Evolutionary conservation across 92 coral and sea anemone species (phyloP).

Genomic region (Porites cylindrica): DNA sequence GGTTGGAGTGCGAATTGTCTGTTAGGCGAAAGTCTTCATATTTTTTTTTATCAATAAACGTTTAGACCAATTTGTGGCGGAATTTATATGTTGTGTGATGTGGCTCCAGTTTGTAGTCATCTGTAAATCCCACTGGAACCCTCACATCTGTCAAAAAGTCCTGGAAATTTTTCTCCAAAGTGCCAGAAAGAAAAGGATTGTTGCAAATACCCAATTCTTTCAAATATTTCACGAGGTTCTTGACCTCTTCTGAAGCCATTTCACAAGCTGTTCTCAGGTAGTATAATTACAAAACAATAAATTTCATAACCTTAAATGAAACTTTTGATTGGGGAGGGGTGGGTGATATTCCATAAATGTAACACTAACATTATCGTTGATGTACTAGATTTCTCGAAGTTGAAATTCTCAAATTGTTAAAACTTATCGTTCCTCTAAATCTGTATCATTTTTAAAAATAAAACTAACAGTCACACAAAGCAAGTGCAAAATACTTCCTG

Average conservation of each 20-base stretch:
- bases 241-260: constrained; percentile 4
- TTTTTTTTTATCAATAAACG: neutral
- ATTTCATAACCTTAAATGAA: too few relatives aligned
- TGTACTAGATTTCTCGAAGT: neutral
- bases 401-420: neutral
- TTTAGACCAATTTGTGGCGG: neutral
- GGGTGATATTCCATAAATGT: neutral
- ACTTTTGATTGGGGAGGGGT: constrained; percentile 6
- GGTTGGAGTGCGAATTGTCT: neutral
- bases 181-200: neutral
- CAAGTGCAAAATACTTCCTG: neutral
- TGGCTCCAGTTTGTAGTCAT: neutral
- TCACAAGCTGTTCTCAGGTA: neutral
- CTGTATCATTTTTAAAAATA: neutral
- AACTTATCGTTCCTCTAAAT: too few relatives aligned
- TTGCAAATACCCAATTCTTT: neutral
- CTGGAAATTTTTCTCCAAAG: neutral
- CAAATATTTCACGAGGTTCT: neutral
- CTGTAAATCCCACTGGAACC: constrained; percentile 2
- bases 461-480: neutral
- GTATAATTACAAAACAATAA: too few relatives aligned
- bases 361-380: neutral
- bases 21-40: neutral
- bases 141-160: constrained; percentile 14
- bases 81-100: neutral